These are phyloP conservation scores for Drosophila meridionalis DNA, from an alignment of 2,888 invertebrate species.

Conservation along the genomic window DNA sequence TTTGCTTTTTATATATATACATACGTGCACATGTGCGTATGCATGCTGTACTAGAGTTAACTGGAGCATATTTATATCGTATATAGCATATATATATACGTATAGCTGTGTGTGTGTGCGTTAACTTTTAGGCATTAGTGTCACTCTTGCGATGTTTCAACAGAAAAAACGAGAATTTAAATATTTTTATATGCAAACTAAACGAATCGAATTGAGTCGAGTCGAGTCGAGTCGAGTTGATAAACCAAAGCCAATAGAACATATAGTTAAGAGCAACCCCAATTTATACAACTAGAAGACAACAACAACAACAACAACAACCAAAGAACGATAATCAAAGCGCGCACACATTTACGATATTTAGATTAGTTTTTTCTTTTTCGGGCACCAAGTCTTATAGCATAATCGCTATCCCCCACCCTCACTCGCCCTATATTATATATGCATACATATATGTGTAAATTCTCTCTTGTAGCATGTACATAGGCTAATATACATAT, in stretches of 20 bases:
- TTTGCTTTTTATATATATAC: slow-evolving; percentile 68
- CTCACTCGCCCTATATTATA: slow-evolving; percentile 1
- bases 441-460: slow-evolving; percentile 9
- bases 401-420: not conserved
- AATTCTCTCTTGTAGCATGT: slow-evolving; percentile 46
- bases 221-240: slow-evolving; percentile 16
- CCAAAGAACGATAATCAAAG: slow-evolving; percentile 72
- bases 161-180: slow-evolving; percentile 64
- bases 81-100: not conserved
- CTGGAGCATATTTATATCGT: slow-evolving; percentile 10
- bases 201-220: slow-evolving; percentile 9
- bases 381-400: slow-evolving; percentile 66
- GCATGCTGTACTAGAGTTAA: slow-evolving; percentile 25
- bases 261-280: slow-evolving; percentile 37
- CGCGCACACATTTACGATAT: slow-evolving; percentile 50
- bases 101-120: slow-evolving; percentile 20
- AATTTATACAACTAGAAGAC: slow-evolving; percentile 1
- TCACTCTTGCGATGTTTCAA: slow-evolving; percentile 64
- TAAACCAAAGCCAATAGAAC: slow-evolving; percentile 45
- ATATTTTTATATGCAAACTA: slow-evolving; percentile 72
- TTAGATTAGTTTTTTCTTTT: slow-evolving; percentile 28
- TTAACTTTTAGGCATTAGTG: slow-evolving; percentile 49
- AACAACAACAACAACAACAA: slow-evolving; percentile 37
- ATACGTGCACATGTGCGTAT: slow-evolving; percentile 10
- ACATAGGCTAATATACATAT: slow-evolving; percentile 41